Evolutionary conservation across 1,140 invertebrate genomes (phyloP).

Genomic region (Anthonomus grandis): DNA sequence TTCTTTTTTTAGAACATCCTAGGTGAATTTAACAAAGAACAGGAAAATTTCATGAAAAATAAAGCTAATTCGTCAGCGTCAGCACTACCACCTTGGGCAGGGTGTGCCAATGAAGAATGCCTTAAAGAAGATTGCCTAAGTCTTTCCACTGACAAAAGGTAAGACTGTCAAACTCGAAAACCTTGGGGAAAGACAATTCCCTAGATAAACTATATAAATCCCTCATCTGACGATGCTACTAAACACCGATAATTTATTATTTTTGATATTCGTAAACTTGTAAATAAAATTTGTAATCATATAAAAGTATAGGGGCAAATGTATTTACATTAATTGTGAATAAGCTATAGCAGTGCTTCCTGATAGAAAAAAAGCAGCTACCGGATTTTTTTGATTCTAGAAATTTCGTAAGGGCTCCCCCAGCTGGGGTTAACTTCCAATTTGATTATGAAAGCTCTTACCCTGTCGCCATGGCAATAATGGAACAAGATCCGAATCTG

Average conservation of each 20-base stretch:
- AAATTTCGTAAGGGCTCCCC: slow-evolving; percentile 95
- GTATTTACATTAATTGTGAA: too few species aligned
- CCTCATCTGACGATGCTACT: too few species aligned
- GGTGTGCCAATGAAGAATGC: slow-evolving; percentile 80
- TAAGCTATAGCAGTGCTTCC: too few species aligned
- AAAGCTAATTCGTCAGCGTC: slow-evolving; percentile 73
- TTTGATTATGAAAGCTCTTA: slow-evolving; percentile 92
- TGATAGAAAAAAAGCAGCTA: too few species aligned
- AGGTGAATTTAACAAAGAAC: slow-evolving; percentile 94
- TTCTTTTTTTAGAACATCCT: slow-evolving; percentile 80
- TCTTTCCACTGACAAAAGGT: slow-evolving; percentile 81
- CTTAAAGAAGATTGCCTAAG: slow-evolving; percentile 93
- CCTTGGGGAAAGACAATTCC: too few species aligned
- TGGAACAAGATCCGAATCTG: slow-evolving; percentile 92
- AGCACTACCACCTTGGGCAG: slow-evolving; percentile 87
- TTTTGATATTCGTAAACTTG: too few species aligned
- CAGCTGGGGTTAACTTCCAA: slow-evolving; percentile 90
- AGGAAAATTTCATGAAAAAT: slow-evolving; percentile 89
- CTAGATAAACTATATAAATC: too few species aligned
- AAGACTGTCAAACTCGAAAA: too few species aligned
- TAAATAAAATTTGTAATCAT: too few species aligned
- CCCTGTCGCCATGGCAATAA: slow-evolving; percentile 88
- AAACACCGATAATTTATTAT: too few species aligned
- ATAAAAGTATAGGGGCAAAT: too few species aligned
- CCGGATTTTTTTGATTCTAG: slow-evolving; percentile 43